Evolutionary conservation across 1,140 invertebrate species (phyloP), one percentile per base, ranked within the genome.

Genomic region (Hormaphis cornu): DNA sequence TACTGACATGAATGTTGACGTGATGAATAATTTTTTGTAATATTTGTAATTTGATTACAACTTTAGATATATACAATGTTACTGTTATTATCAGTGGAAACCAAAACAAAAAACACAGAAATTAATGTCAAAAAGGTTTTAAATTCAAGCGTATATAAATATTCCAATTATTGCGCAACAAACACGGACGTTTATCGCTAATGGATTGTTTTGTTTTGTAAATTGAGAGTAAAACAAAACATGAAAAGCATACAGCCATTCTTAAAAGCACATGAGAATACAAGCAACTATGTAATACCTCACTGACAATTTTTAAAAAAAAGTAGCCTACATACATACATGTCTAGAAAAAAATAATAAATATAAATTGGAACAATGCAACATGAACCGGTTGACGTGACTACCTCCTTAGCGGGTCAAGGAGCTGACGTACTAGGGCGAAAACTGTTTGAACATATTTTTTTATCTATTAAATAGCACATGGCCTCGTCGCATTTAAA

Each of bases 311-410:
- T 58, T 33, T n/a, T n/a, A n/a, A 37, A 37, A 44, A 42, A 66
- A 48, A 66, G 16, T 66, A 48, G 61, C 44, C 46, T 66, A 66
- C 59, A 66, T 48, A 53, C 18, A 46, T 30, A 50, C 28, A 46
- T 66, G 28, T 33, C 26, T 50, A 35, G 14, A 48, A 48, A 33
- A 66, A 26, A 18, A 30, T 10, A 20, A 30, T 61, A 6, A n/a
- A n/a, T n/a, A 35, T 66, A 50, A 66, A 66, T 66, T 66, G 61
- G 61, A 66, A 66, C 61, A 66, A 66, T 66, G 44, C 44, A 66
- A 50, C 44, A 50, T 46, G 61, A 66, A 66, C 61, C 61, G 61
- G 61, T 66, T 66, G 61, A 48, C 40, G 61, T 66, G 61, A 66
- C 61, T 66, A 46, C 61, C 61, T 48, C 44, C 50, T 66, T 66